Percentiles rank a stretch among this genome's conserved stretches.
Conservation (phyloP, 2,888 invertebrate species). For the Reticulitermes lucifugus region DNA sequence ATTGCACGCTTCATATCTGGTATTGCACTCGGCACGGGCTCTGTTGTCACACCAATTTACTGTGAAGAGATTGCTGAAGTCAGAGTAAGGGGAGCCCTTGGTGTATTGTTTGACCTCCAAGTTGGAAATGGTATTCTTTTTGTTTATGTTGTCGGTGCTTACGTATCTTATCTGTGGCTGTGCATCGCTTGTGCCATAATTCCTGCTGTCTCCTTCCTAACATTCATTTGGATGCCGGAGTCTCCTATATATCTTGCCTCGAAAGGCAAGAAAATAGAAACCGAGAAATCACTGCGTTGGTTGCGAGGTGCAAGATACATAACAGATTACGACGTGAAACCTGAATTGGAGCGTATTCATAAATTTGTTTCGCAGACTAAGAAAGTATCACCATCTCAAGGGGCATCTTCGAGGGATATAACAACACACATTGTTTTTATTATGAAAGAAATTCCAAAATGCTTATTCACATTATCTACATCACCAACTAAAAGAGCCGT, state of each 20-base stretch:
- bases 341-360: slow-evolving; percentile 29
- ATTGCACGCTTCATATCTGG: slow-evolving; percentile 60
- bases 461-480: not conserved
- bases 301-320: slow-evolving; percentile 57
- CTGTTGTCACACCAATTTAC: slow-evolving; percentile 63
- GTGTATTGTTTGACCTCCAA: slow-evolving; percentile 65
- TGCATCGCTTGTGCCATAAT: slow-evolving; percentile 58
- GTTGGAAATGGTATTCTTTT: slow-evolving; percentile 65
- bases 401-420: not conserved
- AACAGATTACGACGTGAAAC: slow-evolving; percentile 11
- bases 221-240: slow-evolving; percentile 63
- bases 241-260: slow-evolving; percentile 60
- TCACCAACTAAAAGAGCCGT: slow-evolving; percentile 68
- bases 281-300: slow-evolving; percentile 60
- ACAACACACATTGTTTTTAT: too few species aligned
- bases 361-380: not conserved
- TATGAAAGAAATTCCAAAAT: not conserved
- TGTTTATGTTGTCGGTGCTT: slow-evolving; percentile 62
- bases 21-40: slow-evolving; percentile 62
- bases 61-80: slow-evolving; percentile 64
- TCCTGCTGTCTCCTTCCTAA: slow-evolving; percentile 58
- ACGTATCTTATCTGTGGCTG: slow-evolving; percentile 50
- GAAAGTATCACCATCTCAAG: not conserved
- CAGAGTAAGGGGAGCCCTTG: slow-evolving; percentile 64
- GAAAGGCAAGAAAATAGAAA: slow-evolving; percentile 57